Evolutionary conservation across 2,113 vertebrate genomes (phyloP).

Genomic region (Brachypodius melanocephalos): DNA sequence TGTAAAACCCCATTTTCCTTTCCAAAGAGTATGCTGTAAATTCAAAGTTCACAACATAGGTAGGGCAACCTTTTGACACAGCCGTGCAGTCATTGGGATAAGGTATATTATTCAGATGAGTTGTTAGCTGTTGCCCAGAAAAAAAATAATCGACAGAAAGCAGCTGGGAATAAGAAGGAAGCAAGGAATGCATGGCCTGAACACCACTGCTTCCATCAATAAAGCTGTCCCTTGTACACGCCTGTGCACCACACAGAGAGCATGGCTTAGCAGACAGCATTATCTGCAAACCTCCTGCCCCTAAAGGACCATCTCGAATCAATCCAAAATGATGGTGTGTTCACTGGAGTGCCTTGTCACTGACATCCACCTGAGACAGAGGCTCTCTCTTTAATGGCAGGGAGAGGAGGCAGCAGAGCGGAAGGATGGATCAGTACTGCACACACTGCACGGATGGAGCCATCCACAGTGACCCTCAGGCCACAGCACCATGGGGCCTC

Average conservation of each 20-base stretch:
- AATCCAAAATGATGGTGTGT: neutral
- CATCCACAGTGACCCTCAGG: neutral
- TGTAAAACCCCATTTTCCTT: neutral
- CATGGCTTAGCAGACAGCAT: neutral
- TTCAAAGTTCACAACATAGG: neutral
- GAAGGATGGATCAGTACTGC: neutral
- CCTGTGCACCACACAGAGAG: neutral
- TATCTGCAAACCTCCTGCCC: neutral
- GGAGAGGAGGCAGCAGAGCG: neutral
- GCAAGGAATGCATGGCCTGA: neutral
- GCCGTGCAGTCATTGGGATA: neutral
- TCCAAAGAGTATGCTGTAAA: neutral
- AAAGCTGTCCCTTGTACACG: neutral
- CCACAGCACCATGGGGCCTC: rapidly evolving
- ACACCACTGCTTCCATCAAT: neutral
- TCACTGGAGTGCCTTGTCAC: neutral
- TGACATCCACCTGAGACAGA: rapidly evolving
- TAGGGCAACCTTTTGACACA: neutral
- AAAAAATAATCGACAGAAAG: neutral
- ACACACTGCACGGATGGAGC: neutral
- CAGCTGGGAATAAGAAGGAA: neutral
- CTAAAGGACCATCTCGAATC: neutral
- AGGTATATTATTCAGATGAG: neutral
- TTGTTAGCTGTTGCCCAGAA: neutral
- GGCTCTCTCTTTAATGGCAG: neutral